Conservation (phyloP, 1,140 invertebrate genomes). For the Philotrypesis tridentata region DNA sequence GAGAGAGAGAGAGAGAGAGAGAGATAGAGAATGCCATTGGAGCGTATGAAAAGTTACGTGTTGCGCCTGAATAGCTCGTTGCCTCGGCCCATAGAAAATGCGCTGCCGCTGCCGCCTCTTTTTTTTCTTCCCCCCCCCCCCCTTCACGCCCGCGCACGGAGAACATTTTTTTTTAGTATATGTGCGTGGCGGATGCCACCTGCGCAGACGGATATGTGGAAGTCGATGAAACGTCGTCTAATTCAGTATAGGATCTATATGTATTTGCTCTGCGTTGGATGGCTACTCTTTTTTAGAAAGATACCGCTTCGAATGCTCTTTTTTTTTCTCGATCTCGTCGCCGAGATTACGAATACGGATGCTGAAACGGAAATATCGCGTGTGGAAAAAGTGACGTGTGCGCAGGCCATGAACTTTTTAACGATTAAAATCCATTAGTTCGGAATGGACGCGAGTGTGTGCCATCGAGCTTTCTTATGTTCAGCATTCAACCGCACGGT, state of each 20-base stretch:
- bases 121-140: not conserved
- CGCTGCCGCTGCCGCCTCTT: not conserved
- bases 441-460: not conserved
- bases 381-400: too few relatives aligned
- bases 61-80: constrained; percentile 27
- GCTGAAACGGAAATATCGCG: too few relatives aligned
- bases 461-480: not conserved
- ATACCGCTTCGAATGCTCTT: too few relatives aligned
- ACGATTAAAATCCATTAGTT: not conserved
- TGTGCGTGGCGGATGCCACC: not conserved
- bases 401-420: not conserved
- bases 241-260: not conserved
- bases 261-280: too few relatives aligned
- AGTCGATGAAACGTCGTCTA: not conserved
- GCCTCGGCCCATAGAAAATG: not conserved
- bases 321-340: too few relatives aligned
- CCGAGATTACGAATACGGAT: too few relatives aligned
- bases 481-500: too few relatives aligned
- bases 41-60: constrained; percentile 43
- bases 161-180: not conserved
- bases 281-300: not conserved
- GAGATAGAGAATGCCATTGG: constrained; percentile 31
- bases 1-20: too few relatives aligned
- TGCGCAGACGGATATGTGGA: not conserved
- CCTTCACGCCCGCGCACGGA: not conserved